phyloP scores from a whole-genome alignment of 2,888 invertebrate genomes.

The Diarsia dahlii region DNA sequence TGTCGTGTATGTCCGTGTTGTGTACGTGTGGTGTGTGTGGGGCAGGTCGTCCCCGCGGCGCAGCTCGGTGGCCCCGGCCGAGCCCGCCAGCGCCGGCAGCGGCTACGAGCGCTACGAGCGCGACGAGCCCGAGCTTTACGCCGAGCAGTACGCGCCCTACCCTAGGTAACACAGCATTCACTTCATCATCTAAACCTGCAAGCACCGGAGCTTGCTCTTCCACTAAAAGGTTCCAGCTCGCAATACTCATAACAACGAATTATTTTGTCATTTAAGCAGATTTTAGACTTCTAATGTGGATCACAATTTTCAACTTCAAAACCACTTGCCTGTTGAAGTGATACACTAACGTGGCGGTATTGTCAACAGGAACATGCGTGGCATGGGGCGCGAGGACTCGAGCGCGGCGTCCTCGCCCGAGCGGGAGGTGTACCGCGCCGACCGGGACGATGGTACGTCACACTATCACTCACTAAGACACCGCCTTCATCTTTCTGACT shows the following conservation, averaged over 20 bases:
- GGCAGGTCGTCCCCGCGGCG: conserved; percentile 83
- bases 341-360: not conserved
- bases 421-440: conserved; percentile 77
- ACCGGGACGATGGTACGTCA: conserved; percentile 80
- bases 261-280: not conserved
- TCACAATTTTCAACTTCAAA: not conserved
- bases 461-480: not conserved
- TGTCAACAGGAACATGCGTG: conserved; percentile 72
- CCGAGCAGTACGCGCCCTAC: conserved; percentile 85
- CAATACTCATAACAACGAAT: not conserved
- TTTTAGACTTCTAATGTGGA: not conserved
- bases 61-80: conserved; percentile 62
- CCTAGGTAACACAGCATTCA: conserved; percentile 74
- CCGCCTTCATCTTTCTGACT: not conserved
- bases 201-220: not conserved
- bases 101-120: conserved; percentile 77
- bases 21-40: conserved; percentile 62
- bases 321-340: not conserved
- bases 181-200: not conserved
- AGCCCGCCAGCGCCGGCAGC: conserved; percentile 31
- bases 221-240: not conserved
- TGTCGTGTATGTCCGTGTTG: conserved; percentile 46
- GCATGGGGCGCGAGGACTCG: conserved; percentile 82
- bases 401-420: conserved; percentile 88
- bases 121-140: conserved; percentile 85